Evolutionary conservation across 2,797 vertebrate genomes (phyloP).

Genomic region (Sebastolobus altivelis): DNA sequence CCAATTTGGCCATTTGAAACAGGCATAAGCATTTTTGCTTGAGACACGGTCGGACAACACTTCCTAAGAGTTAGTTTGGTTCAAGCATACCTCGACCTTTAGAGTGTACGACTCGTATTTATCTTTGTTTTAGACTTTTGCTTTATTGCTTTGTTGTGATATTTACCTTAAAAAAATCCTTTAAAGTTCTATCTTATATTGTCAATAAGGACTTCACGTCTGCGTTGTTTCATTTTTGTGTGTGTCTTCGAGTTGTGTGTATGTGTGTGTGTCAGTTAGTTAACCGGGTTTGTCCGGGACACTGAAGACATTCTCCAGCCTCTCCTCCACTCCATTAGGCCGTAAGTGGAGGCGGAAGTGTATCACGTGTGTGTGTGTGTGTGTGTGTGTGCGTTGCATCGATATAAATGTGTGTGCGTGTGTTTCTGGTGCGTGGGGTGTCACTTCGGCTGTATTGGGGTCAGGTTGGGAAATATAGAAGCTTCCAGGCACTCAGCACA

Average conservation of each 20-base stretch:
- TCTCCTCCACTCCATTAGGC: conserved; percentile 78
- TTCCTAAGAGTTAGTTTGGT: neutral
- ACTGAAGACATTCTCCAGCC: conserved; percentile 71
- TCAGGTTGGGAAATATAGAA: conserved; percentile 86
- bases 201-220: conserved; percentile 1
- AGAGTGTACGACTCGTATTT: neutral
- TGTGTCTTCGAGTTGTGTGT: conserved; percentile 6
- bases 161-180: neutral
- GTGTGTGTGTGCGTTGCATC: neutral
- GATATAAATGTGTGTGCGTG: conserved; percentile 49
- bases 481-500: conserved; percentile 87
- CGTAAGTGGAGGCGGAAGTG: conserved; percentile 78
- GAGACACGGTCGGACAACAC: neutral
- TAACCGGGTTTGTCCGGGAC: conserved; percentile 59
- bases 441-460: conserved; percentile 83
- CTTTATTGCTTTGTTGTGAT: neutral
- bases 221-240: conserved; percentile 21
- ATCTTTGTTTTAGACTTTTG: neutral
- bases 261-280: conserved; percentile 55
- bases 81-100: neutral
- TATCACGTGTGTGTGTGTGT: conserved; percentile 56
- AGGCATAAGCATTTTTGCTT: neutral
- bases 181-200: neutral
- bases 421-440: conserved; percentile 68
- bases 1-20: too few relatives aligned